These are phyloP conservation scores for Potamarius usumacintae DNA, from an alignment of 2,113 vertebrate genomes.

Conservation along the genomic window DNA sequence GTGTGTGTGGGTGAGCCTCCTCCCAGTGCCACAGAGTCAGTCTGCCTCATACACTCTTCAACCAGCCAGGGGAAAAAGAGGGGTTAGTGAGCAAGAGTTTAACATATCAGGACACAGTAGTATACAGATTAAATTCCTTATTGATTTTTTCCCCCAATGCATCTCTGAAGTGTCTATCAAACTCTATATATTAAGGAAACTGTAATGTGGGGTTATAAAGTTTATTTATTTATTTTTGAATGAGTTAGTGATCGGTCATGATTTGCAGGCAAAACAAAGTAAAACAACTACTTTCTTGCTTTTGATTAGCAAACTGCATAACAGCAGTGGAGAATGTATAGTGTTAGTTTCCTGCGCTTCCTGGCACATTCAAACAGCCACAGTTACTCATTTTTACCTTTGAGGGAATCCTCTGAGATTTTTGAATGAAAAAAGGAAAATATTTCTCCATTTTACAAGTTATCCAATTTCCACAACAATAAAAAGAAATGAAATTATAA, in stretches of 20 bases:
- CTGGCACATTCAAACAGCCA: neutral
- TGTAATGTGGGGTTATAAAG: neutral
- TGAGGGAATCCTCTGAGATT: neutral
- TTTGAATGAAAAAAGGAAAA: neutral
- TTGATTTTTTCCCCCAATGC: neutral
- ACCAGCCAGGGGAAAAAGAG: constrained; percentile 1
- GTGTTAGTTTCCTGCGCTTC: neutral
- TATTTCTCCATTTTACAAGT: neutral
- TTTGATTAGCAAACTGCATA: neutral
- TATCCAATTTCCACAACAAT: neutral
- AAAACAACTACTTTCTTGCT: neutral
- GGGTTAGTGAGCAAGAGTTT: neutral
- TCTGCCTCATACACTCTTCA: constrained; percentile 38
- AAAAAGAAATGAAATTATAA: neutral
- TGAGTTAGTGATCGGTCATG: neutral
- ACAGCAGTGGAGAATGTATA: neutral
- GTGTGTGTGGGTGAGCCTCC: constrained; percentile 39
- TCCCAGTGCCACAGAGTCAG: constrained; percentile 27
- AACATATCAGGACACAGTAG: constrained; percentile 21
- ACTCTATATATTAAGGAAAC: neutral
- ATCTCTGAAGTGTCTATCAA: neutral
- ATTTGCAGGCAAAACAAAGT: neutral
- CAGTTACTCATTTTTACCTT: neutral
- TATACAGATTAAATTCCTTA: constrained; percentile 2
- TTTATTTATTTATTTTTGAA: neutral